phyloP scores from a whole-genome alignment of 53 echinoderm and acorn worm genomes.

The Pentamera pediparva region DNA sequence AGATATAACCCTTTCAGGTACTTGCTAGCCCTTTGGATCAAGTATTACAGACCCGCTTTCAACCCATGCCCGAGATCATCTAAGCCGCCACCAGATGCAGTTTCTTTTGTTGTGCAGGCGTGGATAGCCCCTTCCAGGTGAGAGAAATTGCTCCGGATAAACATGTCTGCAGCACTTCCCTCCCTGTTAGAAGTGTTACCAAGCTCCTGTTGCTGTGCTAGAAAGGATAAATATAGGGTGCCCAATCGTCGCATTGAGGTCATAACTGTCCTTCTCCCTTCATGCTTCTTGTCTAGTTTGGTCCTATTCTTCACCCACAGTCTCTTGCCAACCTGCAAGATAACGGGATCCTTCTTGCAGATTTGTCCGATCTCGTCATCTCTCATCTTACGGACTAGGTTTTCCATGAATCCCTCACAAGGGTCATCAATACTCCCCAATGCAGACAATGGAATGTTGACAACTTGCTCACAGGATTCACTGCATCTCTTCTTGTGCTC shows the following conservation, averaged over 20 bases:
- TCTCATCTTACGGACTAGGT: slow-evolving; percentile 42
- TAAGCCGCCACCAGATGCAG: neutral
- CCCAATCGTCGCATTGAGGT: slow-evolving; percentile 55
- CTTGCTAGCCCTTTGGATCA: slow-evolving; percentile 34
- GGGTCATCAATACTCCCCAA: slow-evolving; percentile 7
- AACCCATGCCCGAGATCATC: slow-evolving; percentile 49
- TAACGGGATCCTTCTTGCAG: slow-evolving; percentile 42
- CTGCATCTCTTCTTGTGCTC: slow-evolving; percentile 29
- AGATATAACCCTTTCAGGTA: slow-evolving; percentile 30
- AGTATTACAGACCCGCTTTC: slow-evolving; percentile 53
- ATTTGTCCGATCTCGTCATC: slow-evolving; percentile 35
- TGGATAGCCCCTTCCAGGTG: slow-evolving; percentile 35
- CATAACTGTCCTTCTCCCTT: slow-evolving; percentile 60
- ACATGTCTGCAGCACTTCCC: slow-evolving; percentile 53
- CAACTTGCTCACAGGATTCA: slow-evolving; percentile 11
- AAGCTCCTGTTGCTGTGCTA: slow-evolving; percentile 29
- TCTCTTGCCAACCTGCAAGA: slow-evolving; percentile 44
- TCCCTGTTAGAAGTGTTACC: slow-evolving; percentile 1
- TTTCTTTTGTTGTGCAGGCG: neutral
- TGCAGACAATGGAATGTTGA: neutral
- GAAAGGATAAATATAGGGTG: slow-evolving; percentile 42
- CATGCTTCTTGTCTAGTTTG: slow-evolving; percentile 48
- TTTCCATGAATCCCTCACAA: slow-evolving; percentile 26
- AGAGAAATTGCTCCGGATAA: slow-evolving; percentile 45
- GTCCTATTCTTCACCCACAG: slow-evolving; percentile 47